Evolutionary conservation across 2,113 vertebrate genomes (phyloP).

Genomic region (Erythrocebus patas): DNA sequence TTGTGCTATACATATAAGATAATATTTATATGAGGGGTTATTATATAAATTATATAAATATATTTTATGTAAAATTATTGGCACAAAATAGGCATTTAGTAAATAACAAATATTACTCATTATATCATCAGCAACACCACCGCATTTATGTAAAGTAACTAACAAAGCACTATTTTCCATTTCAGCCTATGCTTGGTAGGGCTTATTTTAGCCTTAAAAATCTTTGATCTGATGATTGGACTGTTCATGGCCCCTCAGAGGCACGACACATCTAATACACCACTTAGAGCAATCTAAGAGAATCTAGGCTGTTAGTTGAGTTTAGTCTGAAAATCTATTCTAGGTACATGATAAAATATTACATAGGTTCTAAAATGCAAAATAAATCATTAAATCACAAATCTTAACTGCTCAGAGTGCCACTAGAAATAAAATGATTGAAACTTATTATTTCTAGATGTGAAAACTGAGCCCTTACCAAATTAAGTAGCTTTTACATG

Average conservation of each 20-base stretch:
- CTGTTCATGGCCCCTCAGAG: not conserved
- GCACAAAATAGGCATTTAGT: slow-evolving; percentile 20
- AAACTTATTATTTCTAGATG: not conserved
- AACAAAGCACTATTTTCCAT: not conserved
- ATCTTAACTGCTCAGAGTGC: not conserved
- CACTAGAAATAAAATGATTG: not conserved
- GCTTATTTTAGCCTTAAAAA: not conserved
- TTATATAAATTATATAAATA: not conserved
- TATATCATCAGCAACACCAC: not conserved
- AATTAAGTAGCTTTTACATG: not conserved
- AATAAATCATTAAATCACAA: not conserved
- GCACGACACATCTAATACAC: not conserved
- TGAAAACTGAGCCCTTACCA: not conserved
- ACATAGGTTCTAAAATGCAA: not conserved
- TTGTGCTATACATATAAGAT: not conserved
- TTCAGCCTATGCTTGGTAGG: not conserved
- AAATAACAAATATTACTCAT: not conserved
- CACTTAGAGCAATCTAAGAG: slow-evolving; percentile 28
- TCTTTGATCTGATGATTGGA: slow-evolving; percentile 26
- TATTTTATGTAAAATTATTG: not conserved
- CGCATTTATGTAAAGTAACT: not conserved
- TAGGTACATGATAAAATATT: not conserved
- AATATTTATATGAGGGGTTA: not conserved
- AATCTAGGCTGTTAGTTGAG: not conserved
- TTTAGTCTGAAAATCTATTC: not conserved